Base-by-base conservation (phyloP, 2,113 vertebrate species). In the Ctenomys sociabilis region DNA sequence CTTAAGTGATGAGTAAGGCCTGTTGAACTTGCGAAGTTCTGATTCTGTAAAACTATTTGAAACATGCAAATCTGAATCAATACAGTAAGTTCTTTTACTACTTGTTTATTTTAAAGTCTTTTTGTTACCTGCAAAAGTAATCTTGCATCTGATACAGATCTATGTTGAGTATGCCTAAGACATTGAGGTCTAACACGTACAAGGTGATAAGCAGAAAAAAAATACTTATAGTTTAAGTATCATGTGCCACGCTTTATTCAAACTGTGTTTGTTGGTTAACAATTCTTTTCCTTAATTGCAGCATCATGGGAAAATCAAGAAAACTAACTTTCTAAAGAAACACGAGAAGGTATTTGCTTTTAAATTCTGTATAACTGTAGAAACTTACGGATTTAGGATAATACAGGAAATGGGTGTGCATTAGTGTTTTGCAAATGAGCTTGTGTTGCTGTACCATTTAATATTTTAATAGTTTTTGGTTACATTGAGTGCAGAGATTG, bases 291-390 rank as follows among this genome's bases (percentile, higher is more conserved):
- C 59, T 97, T 97, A 24, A 93, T 98, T 95, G 94, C 97, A 99
- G 99, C 99, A 99, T 98, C 99, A 99, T 95, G 99, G 99, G 22
- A 99, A 99, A 98, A 99, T 99, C 43, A 99, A 97, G 95, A 99
- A 99, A 98, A 99, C 99, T 6, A 99, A 98, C 90, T 99, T 99
- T 97, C 94, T 99, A 97, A 99, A 99, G 98, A 99, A 99, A 95
- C 99, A 99, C 64, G 99, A 99, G 97, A 99, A 99, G 99, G 99
- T 99, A 97, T 96, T 90, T 96, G 30, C 12, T 59, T 93, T 90
- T 84, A 91, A 93, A 94, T 90, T 91, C 80, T 90, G 77, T 37
- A 21, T 52, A 6, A 96, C 90, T 26, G 32, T 16, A 95, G 84
- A 96, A 94, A 85, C n/a, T 59, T 89, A 73, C 1, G 30, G 88